Conservation (phyloP, 2,113 vertebrate species). For the Pelusios castaneus region DNA sequence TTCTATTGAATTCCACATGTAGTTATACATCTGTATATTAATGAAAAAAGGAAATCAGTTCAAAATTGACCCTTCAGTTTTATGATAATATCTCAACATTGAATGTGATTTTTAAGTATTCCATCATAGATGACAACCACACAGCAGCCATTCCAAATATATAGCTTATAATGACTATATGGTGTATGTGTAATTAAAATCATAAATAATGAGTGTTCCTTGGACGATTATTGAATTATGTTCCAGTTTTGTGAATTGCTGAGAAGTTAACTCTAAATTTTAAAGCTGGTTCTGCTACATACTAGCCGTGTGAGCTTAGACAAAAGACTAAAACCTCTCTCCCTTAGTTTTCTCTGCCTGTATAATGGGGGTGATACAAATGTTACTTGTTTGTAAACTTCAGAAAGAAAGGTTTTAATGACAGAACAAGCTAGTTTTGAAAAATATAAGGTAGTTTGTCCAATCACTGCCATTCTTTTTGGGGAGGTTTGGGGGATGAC, state of each 20-base stretch:
- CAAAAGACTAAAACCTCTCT: background rate
- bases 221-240: background rate
- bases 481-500: background rate
- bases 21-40: background rate
- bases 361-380: background rate
- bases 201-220: background rate
- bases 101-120: background rate
- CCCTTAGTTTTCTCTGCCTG: background rate
- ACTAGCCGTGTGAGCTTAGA: rapidly evolving
- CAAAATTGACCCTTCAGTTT: background rate
- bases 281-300: background rate
- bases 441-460: background rate
- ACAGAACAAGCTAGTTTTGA: background rate
- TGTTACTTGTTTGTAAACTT: background rate
- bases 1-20: background rate
- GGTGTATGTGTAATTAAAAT: background rate
- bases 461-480: background rate
- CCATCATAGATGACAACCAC: background rate
- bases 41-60: background rate
- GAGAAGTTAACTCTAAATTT: background rate
- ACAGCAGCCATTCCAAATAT: background rate
- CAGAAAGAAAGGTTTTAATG: background rate
- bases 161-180: background rate
- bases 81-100: rapidly evolving
- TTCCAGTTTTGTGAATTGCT: background rate